Evolutionary conservation across 1,140 invertebrate genomes (phyloP).

Genomic region (Pogonomyrmex californicus): DNA sequence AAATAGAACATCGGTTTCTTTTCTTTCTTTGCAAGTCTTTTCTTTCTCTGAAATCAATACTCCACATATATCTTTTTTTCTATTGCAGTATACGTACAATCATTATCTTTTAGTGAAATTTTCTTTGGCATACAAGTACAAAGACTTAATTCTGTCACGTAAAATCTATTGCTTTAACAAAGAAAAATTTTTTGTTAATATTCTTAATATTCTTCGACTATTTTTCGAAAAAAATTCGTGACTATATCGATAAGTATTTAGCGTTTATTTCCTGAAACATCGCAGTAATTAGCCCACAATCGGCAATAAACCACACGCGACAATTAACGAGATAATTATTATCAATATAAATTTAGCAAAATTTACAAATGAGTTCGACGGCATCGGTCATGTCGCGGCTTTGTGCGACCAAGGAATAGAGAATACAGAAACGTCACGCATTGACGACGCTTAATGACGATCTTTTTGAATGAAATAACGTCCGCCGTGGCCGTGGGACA

Average conservation of each 20-base stretch:
- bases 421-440: background rate
- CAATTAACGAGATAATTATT: slow-evolving; percentile 53
- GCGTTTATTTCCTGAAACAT: slow-evolving; percentile 9
- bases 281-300: background rate
- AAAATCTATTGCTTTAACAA: no score
- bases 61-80: no score
- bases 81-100: no score
- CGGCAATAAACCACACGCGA: background rate
- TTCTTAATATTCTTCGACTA: background rate
- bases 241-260: background rate
- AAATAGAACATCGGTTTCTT: background rate
- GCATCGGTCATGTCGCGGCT: background rate
- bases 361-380: slow-evolving; percentile 5
- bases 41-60: no score
- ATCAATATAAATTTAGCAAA: slow-evolving; percentile 56
- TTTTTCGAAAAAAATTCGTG: background rate
- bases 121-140: no score
- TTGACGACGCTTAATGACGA: slow-evolving; percentile 49
- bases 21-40: no score
- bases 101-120: no score
- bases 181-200: background rate
- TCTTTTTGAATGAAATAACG: slow-evolving; percentile 60
- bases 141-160: no score
- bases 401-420: slow-evolving; percentile 45
- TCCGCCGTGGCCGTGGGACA: slow-evolving; percentile 1